Evolutionary conservation across 2,888 invertebrate species (phyloP), one percentile per base, ranked within the genome.

Genomic region (Prenolepis imparis): DNA sequence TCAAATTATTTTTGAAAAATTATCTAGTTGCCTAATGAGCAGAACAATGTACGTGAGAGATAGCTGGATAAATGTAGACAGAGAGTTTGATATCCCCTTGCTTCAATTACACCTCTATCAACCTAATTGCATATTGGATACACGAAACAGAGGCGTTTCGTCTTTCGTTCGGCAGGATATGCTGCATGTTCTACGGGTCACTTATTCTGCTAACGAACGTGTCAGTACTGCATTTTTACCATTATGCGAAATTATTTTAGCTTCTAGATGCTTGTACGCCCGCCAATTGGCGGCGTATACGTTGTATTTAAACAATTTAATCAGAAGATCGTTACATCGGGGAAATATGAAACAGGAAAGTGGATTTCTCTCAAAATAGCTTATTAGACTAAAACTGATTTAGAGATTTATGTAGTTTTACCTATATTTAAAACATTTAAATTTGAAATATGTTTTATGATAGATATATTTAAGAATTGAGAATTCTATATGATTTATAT

Each of bases 101-200:
- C 86, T 83, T 88, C 89, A 91, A 92, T 91, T 89, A 90, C 91
- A 84, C 88, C 87, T 87, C 85, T 77, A 87, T 90, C 90, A 92
- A 88, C 90, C 87, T 84, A 86, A 90, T 88, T 87, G 86, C 86
- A 88, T 84, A 84, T 70, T 70, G 82, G 72, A 80, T 88, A 87
- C 83, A 84, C 74, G 82, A 85, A 84, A 80, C 80, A 84, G 82
- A 89, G 85, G 82, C 85, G 88, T 89, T 85, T 82, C 83, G 84
- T 78, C 64, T 68, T 75, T 78, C 86, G 68, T 87, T 88, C 87
- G 83, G 74, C 84, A 74, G 80, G 63, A 83, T 78, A 80, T 59
- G 73, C 84, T 70, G 82, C 86, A 83, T 85, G 87, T 78, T 87
- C 87, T 68, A 85, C 82, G 86, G 81, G 80, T 85, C 87, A 82